These are phyloP conservation scores for Marmota monax DNA, from an alignment of 2,113 vertebrate species.

Conservation along the genomic window DNA sequence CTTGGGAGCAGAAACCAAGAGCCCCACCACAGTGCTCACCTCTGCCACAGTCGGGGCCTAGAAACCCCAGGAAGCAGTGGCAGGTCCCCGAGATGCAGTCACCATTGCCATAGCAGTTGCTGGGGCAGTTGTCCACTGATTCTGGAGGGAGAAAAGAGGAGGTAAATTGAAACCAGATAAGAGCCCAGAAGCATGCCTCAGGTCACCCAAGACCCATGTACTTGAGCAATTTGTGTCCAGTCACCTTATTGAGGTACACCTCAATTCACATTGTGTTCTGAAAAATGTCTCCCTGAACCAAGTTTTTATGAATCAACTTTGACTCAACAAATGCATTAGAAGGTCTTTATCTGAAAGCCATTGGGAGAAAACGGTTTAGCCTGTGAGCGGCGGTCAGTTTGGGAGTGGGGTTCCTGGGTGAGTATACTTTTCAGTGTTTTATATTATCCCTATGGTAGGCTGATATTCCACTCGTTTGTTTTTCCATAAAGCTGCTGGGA, in stretches of 20 bases:
- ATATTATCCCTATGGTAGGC: not conserved
- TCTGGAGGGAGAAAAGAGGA: constrained; percentile 86
- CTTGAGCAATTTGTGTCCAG: not conserved
- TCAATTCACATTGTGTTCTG: not conserved
- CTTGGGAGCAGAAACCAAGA: fast-evolving
- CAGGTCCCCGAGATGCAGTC: constrained; percentile 97
- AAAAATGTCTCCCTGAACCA: not conserved
- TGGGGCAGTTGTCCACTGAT: constrained; percentile 97
- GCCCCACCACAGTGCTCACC: constrained; percentile 84
- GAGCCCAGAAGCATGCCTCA: not conserved
- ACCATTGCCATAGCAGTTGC: constrained; percentile 98
- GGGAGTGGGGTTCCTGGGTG: not conserved
- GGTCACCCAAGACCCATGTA: not conserved
- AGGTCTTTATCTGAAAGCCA: not conserved
- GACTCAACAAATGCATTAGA: not conserved
- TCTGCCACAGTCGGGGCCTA: constrained; percentile 97
- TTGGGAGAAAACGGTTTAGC: not conserved
- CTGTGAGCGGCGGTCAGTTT: not conserved
- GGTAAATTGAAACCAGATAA: not conserved
- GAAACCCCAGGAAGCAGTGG: constrained; percentile 97
- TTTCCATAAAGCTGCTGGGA: not conserved
- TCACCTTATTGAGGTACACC: not conserved
- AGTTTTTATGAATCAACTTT: not conserved
- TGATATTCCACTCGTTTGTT: not conserved
- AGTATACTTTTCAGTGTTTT: not conserved